Evolutionary conservation across 2,888 invertebrate species (phyloP).

Genomic region (Nomada flava): DNA sequence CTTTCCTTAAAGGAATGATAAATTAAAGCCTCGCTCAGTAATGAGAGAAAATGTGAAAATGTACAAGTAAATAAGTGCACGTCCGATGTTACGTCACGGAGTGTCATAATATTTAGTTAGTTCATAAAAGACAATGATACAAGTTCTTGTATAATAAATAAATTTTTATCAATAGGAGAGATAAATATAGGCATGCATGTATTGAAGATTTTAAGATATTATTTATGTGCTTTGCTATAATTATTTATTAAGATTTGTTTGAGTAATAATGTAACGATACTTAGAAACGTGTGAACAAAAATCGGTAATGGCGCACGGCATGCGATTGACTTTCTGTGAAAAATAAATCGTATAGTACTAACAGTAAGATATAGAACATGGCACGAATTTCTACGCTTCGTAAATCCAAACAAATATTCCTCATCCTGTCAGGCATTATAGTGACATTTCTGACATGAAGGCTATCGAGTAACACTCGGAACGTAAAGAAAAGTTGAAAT

Average conservation of each 20-base stretch:
- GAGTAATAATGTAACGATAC: neutral
- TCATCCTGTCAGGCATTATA: conserved; percentile 67
- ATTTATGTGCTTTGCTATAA: neutral
- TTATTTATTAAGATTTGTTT: neutral
- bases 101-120: neutral
- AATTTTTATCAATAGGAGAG: neutral
- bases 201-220: neutral
- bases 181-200: neutral
- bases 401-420: neutral
- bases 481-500: neutral
- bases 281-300: neutral
- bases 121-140: too few species aligned
- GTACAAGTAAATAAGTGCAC: too few species aligned
- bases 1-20: neutral
- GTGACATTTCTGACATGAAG: conserved; percentile 66
- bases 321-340: conserved; percentile 1
- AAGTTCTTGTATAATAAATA: neutral
- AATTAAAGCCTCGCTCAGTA: neutral
- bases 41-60: too few species aligned
- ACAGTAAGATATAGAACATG: neutral
- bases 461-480: neutral
- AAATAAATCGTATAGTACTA: conserved; percentile 14
- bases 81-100: too few species aligned
- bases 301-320: neutral
- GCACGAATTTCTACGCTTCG: neutral